These are phyloP conservation scores for Parnassius smintheus DNA, from an alignment of 2,888 invertebrate species.

Conservation along the genomic window DNA sequence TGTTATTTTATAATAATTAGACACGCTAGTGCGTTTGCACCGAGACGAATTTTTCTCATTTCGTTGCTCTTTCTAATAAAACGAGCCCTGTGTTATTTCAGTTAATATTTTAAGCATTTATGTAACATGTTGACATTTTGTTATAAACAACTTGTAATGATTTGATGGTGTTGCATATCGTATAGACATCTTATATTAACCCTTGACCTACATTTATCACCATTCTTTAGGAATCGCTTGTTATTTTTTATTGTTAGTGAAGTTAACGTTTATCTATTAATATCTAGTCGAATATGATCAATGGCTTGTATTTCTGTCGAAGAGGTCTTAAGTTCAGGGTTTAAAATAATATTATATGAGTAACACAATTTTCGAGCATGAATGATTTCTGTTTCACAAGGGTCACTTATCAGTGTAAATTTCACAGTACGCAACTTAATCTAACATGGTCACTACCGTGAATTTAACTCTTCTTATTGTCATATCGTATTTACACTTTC, in stretches of 20 bases:
- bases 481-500: no score
- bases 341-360: no score
- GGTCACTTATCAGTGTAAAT: no score
- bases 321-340: no score
- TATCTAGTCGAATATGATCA: not conserved
- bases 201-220: conserved; percentile 3
- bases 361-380: no score
- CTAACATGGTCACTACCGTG: no score
- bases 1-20: not conserved
- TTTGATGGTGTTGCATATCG: conserved; percentile 6
- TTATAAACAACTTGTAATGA: conserved; percentile 13
- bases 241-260: conserved; percentile 12
- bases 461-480: no score
- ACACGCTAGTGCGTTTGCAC: no score
- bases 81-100: not conserved
- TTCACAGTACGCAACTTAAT: no score
- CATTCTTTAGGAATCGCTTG: conserved; percentile 11
- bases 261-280: not conserved
- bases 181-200: conserved; percentile 1
- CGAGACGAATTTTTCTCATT: not conserved
- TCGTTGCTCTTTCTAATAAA: not conserved
- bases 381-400: no score
- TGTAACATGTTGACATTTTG: conserved; percentile 19
- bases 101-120: not conserved
- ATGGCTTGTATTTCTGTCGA: no score